phyloP scores from a whole-genome alignment of 2,797 vertebrate genomes.

The Megalops cyprinoides region DNA sequence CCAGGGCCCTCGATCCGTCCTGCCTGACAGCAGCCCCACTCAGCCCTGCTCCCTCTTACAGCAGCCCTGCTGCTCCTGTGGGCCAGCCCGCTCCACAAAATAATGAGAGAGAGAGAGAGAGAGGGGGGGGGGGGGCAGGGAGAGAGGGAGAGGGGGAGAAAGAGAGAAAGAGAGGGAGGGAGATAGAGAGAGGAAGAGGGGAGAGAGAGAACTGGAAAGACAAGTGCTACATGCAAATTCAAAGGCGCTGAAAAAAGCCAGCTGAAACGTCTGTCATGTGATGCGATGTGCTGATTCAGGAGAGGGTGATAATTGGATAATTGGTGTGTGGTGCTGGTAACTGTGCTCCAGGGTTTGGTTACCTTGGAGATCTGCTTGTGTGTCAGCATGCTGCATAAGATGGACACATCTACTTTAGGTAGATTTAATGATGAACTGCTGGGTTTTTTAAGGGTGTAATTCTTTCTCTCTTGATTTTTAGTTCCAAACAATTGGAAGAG shows the following conservation, averaged over 20 bases:
- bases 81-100: constrained; percentile 51
- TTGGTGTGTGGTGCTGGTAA: constrained; percentile 67
- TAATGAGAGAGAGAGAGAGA: constrained; percentile 31
- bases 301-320: constrained; percentile 72
- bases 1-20: neutral
- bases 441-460: neutral
- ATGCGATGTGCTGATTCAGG: constrained; percentile 64
- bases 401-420: constrained; percentile 59
- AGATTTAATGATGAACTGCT: neutral
- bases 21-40: constrained; percentile 3
- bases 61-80: constrained; percentile 62
- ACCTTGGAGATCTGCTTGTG: constrained; percentile 70
- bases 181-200: constrained; percentile 34
- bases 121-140: neutral
- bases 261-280: constrained; percentile 40
- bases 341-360: constrained; percentile 67
- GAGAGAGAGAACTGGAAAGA: constrained; percentile 47
- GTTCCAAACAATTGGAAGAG: constrained; percentile 22
- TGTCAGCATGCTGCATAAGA: constrained; percentile 70
- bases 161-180: constrained; percentile 29
- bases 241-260: constrained; percentile 43
- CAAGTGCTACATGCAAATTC: constrained; percentile 54
- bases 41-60: neutral
- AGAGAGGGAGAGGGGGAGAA: constrained; percentile 13
- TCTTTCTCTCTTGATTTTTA: neutral